These are phyloP conservation scores for Pseudorectes ferrugineus DNA, from an alignment of 2,113 vertebrate species.

Conservation along the genomic window DNA sequence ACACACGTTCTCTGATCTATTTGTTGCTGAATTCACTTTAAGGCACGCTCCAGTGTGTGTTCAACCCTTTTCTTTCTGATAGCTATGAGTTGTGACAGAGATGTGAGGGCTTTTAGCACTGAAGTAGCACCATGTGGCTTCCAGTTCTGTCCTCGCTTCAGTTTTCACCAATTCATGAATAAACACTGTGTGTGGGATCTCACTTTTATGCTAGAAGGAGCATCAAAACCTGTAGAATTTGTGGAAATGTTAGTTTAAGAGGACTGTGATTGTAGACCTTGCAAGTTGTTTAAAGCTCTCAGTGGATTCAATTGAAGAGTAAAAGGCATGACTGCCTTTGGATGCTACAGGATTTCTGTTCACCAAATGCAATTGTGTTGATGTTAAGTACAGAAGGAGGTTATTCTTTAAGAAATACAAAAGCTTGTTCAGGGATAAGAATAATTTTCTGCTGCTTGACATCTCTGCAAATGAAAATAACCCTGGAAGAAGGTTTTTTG, in stretches of 20 bases:
- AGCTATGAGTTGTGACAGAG: neutral
- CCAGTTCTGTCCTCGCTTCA: neutral
- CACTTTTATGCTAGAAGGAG: neutral
- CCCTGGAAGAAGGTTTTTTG: neutral
- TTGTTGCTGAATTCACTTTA: neutral
- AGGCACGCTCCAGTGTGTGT: accelerated
- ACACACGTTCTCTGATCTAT: neutral
- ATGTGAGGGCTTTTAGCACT: neutral
- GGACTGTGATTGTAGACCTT: neutral
- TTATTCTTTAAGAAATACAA: neutral
- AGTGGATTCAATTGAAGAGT: neutral
- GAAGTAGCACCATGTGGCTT: neutral
- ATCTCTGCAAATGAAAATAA: neutral
- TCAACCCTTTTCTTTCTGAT: neutral
- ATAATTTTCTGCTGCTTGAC: neutral
- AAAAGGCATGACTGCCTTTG: neutral
- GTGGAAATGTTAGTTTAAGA: neutral
- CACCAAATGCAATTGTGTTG: neutral
- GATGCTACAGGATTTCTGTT: neutral
- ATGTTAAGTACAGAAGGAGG: neutral
- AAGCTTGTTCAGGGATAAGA: neutral
- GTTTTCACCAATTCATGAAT: neutral
- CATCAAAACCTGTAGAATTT: neutral
- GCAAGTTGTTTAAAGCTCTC: neutral
- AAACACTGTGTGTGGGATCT: neutral